phyloP scores from a whole-genome alignment of 2,113 vertebrate genomes.

The Engraulis encrasicolus region DNA sequence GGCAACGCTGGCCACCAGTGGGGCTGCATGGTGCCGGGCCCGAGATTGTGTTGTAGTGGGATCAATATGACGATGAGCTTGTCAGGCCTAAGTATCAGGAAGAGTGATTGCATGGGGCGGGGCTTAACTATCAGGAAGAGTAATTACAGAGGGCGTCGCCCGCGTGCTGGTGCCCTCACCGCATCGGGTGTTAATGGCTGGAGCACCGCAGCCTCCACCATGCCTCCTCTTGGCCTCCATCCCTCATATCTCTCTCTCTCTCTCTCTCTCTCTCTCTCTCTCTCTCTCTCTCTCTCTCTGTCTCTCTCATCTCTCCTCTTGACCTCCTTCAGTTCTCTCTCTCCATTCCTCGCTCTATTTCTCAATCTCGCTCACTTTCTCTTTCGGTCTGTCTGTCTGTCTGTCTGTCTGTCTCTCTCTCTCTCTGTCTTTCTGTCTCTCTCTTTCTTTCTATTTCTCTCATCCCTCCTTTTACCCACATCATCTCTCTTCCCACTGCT shows the following conservation, averaged over 20 bases:
- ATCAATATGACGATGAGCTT: conserved; percentile 11
- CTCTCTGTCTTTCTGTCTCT: no score
- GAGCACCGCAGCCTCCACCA: not conserved
- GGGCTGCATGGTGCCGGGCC: no score
- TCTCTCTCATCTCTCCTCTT: not conserved
- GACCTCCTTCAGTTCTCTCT: not conserved
- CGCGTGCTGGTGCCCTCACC: not conserved
- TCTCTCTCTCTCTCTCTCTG: no score
- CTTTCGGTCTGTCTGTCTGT: not conserved
- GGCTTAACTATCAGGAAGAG: conserved; percentile 5
- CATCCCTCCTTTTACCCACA: not conserved
- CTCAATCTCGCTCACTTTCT: no score
- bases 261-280: no score
- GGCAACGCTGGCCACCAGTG: not conserved
- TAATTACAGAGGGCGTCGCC: not conserved
- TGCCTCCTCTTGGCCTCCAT: not conserved
- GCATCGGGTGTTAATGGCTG: not conserved
- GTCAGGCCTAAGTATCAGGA: conserved; percentile 5
- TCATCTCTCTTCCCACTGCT: no score
- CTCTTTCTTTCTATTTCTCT: not conserved
- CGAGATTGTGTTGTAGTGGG: not conserved
- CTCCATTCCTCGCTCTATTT: not conserved
- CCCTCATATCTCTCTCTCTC: not conserved
- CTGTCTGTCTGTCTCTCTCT: no score
- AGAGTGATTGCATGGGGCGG: not conserved